A percentile compares a stretch with the other conserved stretches of the same genome.
Evolutionary conservation across 2,113 vertebrate species (phyloP).

Genomic region (Dolichallabes microphthalmus): DNA sequence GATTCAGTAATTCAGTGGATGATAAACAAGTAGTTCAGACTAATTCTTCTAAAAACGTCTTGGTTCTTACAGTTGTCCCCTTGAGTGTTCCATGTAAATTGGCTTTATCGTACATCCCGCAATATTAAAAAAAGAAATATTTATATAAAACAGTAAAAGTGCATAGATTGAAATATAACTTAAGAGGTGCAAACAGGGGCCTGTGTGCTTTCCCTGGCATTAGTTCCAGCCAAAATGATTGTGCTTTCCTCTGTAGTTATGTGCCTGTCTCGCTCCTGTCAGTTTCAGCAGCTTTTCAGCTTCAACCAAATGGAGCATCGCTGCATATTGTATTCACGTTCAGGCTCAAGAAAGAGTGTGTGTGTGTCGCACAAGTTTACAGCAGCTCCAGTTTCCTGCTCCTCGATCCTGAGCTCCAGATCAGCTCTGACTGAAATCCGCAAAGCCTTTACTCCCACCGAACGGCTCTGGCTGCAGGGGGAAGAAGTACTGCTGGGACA

Average conservation of each 20-base stretch:
- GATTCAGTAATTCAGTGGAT: constrained; percentile 38
- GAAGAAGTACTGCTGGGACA: constrained; percentile 88
- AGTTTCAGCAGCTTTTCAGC: background rate
- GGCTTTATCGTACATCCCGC: background rate
- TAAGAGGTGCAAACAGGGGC: constrained; percentile 32
- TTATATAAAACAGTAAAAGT: constrained; percentile 59
- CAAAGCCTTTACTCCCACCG: constrained; percentile 78
- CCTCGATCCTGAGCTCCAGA: constrained; percentile 20
- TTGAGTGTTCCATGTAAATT: background rate
- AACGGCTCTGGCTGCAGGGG: constrained; percentile 84
- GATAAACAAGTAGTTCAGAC: background rate
- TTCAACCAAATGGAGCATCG: background rate
- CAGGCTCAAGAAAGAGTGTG: background rate
- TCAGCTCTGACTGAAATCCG: constrained; percentile 88
- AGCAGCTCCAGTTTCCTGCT: constrained; percentile 30
- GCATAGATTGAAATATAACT: constrained; percentile 52
- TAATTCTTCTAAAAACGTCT: background rate
- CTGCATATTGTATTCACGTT: background rate
- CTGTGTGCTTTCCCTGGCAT: background rate
- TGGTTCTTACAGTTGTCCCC: background rate
- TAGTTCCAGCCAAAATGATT: constrained; percentile 9
- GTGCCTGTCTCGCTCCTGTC: background rate
- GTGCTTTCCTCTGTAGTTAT: constrained; percentile 15
- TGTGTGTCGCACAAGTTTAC: constrained; percentile 1
- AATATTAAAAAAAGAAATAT: constrained; percentile 28